These are phyloP conservation scores for Shargacucullia verbasci DNA, from an alignment of 2,888 invertebrate genomes.

Conservation along the genomic window DNA sequence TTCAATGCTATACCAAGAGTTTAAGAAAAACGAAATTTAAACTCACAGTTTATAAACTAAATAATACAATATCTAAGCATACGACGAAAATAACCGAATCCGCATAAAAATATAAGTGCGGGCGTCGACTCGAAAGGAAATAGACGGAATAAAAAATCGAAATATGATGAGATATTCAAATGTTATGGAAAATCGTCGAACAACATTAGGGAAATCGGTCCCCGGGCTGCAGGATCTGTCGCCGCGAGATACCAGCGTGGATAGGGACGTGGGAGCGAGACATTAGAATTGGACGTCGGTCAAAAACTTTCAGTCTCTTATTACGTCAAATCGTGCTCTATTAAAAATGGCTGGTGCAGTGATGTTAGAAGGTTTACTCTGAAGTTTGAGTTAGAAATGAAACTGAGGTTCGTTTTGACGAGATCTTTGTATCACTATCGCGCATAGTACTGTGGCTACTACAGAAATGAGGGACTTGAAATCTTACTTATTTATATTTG, in stretches of 20 bases:
- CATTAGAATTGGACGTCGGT: constrained; percentile 24
- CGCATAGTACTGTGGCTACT: too few relatives aligned
- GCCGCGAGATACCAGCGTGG: constrained; percentile 23
- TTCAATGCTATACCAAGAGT: not conserved
- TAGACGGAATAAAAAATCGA: constrained; percentile 67
- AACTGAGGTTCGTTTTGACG: too few relatives aligned
- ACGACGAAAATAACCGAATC: constrained; percentile 23
- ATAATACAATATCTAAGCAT: not conserved
- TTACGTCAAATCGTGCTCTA: constrained; percentile 21
- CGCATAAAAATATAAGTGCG: constrained; percentile 51
- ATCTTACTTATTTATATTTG: too few relatives aligned
- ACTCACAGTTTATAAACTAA: not conserved
- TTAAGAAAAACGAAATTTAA: not conserved
- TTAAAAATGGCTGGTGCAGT: too few relatives aligned
- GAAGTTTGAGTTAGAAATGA: too few relatives aligned
- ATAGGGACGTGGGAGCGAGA: constrained; percentile 27
- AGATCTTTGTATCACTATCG: too few relatives aligned
- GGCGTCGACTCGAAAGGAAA: constrained; percentile 52
- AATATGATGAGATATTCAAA: constrained; percentile 80
- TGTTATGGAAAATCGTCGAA: constrained; percentile 74
- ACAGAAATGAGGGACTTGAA: too few relatives aligned
- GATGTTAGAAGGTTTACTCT: too few relatives aligned
- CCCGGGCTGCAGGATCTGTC: constrained; percentile 49
- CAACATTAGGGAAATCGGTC: constrained; percentile 79
- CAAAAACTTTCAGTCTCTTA: constrained; percentile 16